phyloP scores from a whole-genome alignment of 2,888 invertebrate genomes.

The Itoplectis maculator region DNA sequence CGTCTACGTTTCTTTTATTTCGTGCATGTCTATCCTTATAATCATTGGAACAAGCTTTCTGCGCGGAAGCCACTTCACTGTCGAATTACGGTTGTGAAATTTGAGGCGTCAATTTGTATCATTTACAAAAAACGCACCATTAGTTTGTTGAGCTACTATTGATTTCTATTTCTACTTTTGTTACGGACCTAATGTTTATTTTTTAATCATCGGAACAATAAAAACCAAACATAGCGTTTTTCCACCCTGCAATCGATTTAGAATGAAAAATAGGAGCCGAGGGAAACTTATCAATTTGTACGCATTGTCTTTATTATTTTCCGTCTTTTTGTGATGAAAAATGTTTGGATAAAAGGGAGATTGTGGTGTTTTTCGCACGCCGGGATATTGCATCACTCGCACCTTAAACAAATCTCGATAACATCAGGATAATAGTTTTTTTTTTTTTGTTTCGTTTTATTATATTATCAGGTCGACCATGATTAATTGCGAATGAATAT shows the following conservation, averaged over 20 bases:
- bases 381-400: background rate
- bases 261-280: background rate
- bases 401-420: background rate
- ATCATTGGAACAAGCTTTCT: background rate
- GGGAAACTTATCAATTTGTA: too few relatives aligned
- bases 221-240: background rate
- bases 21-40: too few relatives aligned
- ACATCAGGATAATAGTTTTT: background rate
- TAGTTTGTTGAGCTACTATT: background rate
- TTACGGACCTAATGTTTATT: too few relatives aligned
- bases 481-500: slow-evolving; percentile 1
- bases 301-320: too few relatives aligned
- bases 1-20: slow-evolving; percentile 6
- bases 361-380: background rate
- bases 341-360: background rate
- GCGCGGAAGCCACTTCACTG: background rate
- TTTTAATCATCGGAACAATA: too few relatives aligned
- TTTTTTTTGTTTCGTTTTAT: background rate
- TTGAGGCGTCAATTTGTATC: background rate
- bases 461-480: background rate
- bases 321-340: too few relatives aligned
- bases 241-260: too few relatives aligned
- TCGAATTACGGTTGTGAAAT: background rate
- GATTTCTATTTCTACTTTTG: background rate
- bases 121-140: background rate